Evolutionary conservation across 2,797 vertebrate species (phyloP), one percentile per base, ranked within the genome.

Genomic region (Gallinago nigripennis): DNA sequence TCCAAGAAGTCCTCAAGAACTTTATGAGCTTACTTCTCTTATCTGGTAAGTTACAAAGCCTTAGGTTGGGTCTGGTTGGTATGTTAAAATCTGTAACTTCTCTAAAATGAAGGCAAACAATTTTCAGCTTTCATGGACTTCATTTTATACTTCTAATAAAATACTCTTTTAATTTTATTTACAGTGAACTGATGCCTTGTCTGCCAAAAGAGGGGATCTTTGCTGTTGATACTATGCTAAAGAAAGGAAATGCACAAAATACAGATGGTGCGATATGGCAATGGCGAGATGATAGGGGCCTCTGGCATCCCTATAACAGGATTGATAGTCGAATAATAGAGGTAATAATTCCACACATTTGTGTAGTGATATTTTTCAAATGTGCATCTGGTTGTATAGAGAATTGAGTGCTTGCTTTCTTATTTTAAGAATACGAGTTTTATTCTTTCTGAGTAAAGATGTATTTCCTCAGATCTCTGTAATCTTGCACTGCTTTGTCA

Each of bases 311-410:
- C 10, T 99, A 99, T 97, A 99, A 99, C 97, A 99, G 99, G 96
- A 99, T 99, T 75, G 99, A 99, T 97, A 99, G 99, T 97, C 99
- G 99, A 96, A 99, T 99, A 96, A 99, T 99, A 97, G 99, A 99
- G 99, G 99, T 99, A 99, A 76, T 95, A 97, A 94, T 96, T 97
- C 60, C 94, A 96, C 17, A 70, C 77, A 3, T n/a, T 33, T 50
- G 11, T 88, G 63, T 56, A 66, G 35, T 77, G 51, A 73, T 63
- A 14, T 60, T 86, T 82, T 96, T 94, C 64, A 94, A 94, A 86
- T 92, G 19, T 31, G 48, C 12, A 1, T 86, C 61, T 1, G 6
- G 69, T 69, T 85, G 11, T 76, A 3, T 27, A 68, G 39, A 48
- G 37, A 56, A 56, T 35, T n/a, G 39, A 75, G 31, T 48, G 17